These are phyloP conservation scores for Cichladusa arquata DNA, from an alignment of 2,113 vertebrate species.

Conservation along the genomic window DNA sequence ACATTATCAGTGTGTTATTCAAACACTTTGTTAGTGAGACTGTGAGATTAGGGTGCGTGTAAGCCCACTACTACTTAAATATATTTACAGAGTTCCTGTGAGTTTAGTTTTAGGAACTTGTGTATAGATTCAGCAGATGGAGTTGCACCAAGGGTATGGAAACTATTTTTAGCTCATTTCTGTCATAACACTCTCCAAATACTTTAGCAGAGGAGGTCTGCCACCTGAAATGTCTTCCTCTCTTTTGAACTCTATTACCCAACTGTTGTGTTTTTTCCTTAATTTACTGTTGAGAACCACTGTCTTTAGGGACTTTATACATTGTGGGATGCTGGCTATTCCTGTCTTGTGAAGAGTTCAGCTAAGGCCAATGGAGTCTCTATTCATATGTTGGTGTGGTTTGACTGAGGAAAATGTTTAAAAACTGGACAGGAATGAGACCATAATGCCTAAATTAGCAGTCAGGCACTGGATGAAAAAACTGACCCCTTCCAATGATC, in stretches of 20 bases:
- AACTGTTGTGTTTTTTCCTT: not conserved
- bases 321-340: not conserved
- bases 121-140: not conserved
- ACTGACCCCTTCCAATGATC: not conserved
- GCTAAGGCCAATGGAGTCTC: not conserved
- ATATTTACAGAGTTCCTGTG: not conserved
- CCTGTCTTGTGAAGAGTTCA: not conserved
- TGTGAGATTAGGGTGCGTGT: not conserved
- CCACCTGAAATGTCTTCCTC: not conserved
- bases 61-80: conserved; percentile 8
- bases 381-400: not conserved
- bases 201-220: not conserved
- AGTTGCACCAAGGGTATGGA: not conserved
- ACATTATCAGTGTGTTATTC: not conserved
- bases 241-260: not conserved
- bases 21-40: conserved; percentile 19
- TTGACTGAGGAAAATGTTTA: conserved; percentile 1
- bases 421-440: not conserved
- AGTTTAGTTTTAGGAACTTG: not conserved
- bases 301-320: not conserved
- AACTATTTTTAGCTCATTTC: not conserved
- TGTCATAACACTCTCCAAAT: not conserved
- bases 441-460: not conserved
- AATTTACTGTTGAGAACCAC: not conserved
- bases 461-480: not conserved